Conservation (phyloP, 2,797 vertebrate genomes). For the Spinus olivaceus region DNA sequence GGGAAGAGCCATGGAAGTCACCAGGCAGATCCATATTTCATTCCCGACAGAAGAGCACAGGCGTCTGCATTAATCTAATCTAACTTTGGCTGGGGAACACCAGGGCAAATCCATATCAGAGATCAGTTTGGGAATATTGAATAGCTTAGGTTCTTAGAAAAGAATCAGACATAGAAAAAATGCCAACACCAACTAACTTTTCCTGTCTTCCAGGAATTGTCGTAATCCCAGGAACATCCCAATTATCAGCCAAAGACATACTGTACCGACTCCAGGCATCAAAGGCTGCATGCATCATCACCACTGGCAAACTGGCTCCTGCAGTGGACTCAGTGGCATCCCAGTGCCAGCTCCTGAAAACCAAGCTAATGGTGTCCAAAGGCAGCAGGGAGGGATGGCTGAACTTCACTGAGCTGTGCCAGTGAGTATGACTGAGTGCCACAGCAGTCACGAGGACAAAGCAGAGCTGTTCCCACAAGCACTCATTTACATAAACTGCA, state of each 20-base stretch:
- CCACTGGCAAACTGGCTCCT: constrained; percentile 70
- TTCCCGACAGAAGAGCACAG: background rate
- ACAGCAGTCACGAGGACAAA: background rate
- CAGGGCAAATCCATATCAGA: background rate
- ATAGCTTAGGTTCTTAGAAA: background rate
- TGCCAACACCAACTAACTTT: background rate
- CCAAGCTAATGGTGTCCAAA: constrained; percentile 76
- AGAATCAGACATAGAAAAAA: background rate
- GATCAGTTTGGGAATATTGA: background rate
- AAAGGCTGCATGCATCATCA: constrained; percentile 73
- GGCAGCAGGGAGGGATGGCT: constrained; percentile 74
- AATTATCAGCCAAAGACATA: constrained; percentile 78
- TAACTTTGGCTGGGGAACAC: background rate
- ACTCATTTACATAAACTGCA: background rate
- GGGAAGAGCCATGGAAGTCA: background rate
- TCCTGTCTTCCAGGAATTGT: constrained; percentile 71
- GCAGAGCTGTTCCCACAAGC: background rate
- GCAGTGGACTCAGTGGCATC: constrained; percentile 71
- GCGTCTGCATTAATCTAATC: background rate
- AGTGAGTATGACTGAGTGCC: constrained; percentile 32
- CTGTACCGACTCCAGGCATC: constrained; percentile 75
- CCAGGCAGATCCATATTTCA: background rate
- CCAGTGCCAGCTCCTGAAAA: constrained; percentile 67
- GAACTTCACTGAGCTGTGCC: constrained; percentile 67
- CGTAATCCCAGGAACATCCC: constrained; percentile 74